Base-by-base conservation (phyloP, 1,140 invertebrate species). In the Phymastichus coffea region DNA sequence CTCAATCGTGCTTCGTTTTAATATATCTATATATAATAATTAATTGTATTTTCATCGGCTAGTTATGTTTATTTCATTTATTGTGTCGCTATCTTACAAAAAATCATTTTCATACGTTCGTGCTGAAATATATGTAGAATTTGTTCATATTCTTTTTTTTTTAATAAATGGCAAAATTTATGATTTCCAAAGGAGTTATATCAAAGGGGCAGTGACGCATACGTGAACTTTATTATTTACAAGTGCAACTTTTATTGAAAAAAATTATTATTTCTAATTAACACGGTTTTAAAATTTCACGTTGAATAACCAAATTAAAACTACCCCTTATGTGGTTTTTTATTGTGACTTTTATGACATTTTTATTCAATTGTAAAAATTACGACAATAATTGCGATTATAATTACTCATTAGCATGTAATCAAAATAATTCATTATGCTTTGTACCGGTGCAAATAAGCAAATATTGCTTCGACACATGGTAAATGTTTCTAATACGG, bases 171-270 rank as follows among this genome's bases (percentile, higher is more conserved):
- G 30, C 28, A 22, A 49, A 49, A 49, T 51, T 35, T 20, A 38
- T 22, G 22, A 51, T 14, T 35, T 51, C 25, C 26, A 20, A 30
- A 51, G 33, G 48, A 9, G 33, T 37, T 51, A 41, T 38, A 49
- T 41, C 25, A 41, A 53, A 53, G 51, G 51, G 51, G 51, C 51
- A 53, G 51, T 53, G 51, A 41, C 23, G 37, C 22, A 41, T 41
- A 23, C 9, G 51, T 41, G 37, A 17, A 41, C 51, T 38, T 17
- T n/a, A 6, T 33, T 49, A 37, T 49, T 33, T 49, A 35, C 30
- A 49, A 7, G 30, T 37, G 30, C 47, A 30, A 35, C 22, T 37
- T 8, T 37, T 20, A 26, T 12, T 20, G 25, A 46, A 46, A 25
- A 14, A 46, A 46, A 15, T 14, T 46, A 23, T 15, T 9, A 40